A percentile compares a stretch with the other conserved stretches of the same genome.
Conservation (phyloP, 2,888 invertebrate species). For the Laspeyria flexula region DNA sequence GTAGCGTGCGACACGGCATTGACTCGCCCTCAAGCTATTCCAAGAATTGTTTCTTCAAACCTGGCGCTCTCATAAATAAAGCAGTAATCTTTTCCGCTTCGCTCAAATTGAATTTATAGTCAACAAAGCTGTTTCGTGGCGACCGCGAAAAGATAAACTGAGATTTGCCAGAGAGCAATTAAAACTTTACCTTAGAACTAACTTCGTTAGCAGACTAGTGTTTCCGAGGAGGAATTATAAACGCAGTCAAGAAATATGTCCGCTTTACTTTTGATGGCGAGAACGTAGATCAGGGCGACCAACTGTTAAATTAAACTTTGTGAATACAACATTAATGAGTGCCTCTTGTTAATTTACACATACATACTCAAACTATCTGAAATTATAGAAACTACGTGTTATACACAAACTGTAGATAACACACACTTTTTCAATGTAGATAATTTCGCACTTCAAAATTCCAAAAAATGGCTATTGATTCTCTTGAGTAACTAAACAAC, state of each 20-base stretch:
- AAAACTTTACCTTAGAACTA: conserved; percentile 84
- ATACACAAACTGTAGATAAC: too few relatives aligned
- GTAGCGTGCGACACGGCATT: conserved; percentile 47
- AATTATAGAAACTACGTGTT: conserved; percentile 34
- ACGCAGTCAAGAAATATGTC: conserved; percentile 72
- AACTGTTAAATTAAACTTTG: conserved; percentile 67
- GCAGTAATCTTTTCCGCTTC: conserved; percentile 67
- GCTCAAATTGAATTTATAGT: conserved; percentile 80
- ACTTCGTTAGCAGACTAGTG: conserved; percentile 79
- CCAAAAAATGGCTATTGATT: too few relatives aligned
- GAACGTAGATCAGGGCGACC: conserved; percentile 62
- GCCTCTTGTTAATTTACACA: conserved; percentile 59
- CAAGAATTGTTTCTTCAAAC: conserved; percentile 41
- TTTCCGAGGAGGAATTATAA: conserved; percentile 70
- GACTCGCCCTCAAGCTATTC: conserved; percentile 39
- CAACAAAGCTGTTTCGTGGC: conserved; percentile 76
- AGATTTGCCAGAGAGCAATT: conserved; percentile 83
- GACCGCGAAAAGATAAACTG: conserved; percentile 83
- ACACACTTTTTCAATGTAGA: too few relatives aligned
- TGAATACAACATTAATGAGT: conserved; percentile 53
- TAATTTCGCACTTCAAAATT: too few relatives aligned
- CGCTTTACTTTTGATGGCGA: conserved; percentile 67
- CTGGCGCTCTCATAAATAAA: conserved; percentile 54
- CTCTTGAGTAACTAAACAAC: conserved; percentile 9
- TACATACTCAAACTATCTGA: too few relatives aligned